phyloP scores from a whole-genome alignment of 2,113 vertebrate genomes.

The Oreochromis niloticus region DNA sequence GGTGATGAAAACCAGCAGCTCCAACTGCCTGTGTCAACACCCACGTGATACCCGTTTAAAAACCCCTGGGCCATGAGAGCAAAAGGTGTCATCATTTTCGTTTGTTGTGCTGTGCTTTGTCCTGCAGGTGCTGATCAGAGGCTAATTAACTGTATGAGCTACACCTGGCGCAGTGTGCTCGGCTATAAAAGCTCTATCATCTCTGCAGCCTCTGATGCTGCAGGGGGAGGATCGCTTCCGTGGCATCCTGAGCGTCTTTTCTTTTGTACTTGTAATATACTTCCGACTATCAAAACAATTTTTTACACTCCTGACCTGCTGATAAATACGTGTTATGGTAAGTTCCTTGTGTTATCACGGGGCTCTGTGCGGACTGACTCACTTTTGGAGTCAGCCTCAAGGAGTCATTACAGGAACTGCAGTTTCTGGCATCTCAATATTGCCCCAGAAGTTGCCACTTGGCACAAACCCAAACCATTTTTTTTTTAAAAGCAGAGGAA shows the following conservation, averaged over 20 bases:
- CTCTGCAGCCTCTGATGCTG: background rate
- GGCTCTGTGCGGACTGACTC: background rate
- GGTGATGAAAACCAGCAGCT: background rate
- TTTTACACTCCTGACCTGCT: background rate
- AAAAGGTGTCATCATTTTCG: background rate
- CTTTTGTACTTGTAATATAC: background rate
- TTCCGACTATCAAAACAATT: fast-evolving
- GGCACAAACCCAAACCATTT: background rate
- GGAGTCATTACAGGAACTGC: background rate
- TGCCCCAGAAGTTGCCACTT: background rate
- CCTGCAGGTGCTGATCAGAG: background rate
- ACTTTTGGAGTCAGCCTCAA: fast-evolving
- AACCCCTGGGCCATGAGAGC: background rate
- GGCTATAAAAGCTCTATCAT: background rate
- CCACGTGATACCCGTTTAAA: background rate
- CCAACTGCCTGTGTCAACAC: background rate
- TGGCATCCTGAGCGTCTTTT: fast-evolving
- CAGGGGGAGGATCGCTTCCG: background rate
- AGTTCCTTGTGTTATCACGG: background rate
- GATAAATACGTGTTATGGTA: background rate
- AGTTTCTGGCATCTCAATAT: background rate
- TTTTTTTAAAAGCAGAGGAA: background rate
- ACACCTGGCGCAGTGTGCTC: background rate
- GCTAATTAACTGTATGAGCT: background rate
- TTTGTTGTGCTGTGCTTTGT: background rate